phyloP scores from a whole-genome alignment of 1,140 invertebrate genomes.

The Zophobas atratus region DNA sequence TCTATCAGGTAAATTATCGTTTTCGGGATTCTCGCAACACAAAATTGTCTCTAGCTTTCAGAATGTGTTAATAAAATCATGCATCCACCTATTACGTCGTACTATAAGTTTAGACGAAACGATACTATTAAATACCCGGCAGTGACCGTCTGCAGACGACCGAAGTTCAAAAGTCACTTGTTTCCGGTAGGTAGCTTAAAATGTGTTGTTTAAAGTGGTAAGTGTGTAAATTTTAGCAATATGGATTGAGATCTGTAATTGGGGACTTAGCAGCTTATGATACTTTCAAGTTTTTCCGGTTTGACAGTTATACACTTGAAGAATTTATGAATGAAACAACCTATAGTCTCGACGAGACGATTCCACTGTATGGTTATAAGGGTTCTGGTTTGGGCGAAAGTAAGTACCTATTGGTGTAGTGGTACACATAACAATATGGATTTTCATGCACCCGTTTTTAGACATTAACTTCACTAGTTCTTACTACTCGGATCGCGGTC shows the following conservation, averaged over 20 bases:
- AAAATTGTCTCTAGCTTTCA: conserved; percentile 67
- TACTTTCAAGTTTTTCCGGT: conserved; percentile 54
- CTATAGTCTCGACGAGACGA: conserved; percentile 53
- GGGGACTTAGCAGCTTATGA: conserved; percentile 10
- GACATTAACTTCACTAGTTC: conserved; percentile 42
- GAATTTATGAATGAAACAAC: conserved; percentile 57
- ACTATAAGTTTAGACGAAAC: conserved; percentile 75
- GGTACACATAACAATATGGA: background rate
- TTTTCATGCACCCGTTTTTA: conserved; percentile 28
- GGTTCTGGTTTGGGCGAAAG: conserved; percentile 23
- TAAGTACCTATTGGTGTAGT: conserved; percentile 10
- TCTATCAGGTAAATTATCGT: conserved; percentile 62
- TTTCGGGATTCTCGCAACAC: conserved; percentile 1
- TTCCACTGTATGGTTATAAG: conserved; percentile 47
- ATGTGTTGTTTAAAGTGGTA: conserved; percentile 11
- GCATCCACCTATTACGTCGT: conserved; percentile 74
- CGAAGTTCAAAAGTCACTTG: conserved; percentile 73
- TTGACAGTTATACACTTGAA: conserved; percentile 48
- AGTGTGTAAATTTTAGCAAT: background rate
- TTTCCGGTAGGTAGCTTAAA: conserved; percentile 68
- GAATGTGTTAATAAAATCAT: conserved; percentile 73
- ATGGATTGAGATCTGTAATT: conserved; percentile 54
- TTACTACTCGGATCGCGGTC: conserved; percentile 43
- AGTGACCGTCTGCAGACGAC: conserved; percentile 75
- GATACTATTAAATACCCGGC: conserved; percentile 76